Evolutionary conservation across 2,797 vertebrate genomes (phyloP).

Genomic region (Babyrousa celebensis): DNA sequence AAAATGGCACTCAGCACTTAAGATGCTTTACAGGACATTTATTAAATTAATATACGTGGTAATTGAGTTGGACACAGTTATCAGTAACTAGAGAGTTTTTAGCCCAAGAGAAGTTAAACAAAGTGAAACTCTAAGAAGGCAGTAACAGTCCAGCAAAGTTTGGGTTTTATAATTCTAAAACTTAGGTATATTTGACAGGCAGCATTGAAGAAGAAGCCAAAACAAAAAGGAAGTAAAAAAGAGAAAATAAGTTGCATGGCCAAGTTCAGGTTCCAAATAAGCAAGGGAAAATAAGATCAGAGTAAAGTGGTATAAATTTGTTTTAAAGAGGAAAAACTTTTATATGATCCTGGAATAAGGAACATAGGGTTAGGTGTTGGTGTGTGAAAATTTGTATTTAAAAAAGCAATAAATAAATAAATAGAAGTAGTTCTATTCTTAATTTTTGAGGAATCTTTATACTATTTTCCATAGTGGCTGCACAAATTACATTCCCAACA

Average conservation of each 20-base stretch:
- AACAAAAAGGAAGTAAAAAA: neutral
- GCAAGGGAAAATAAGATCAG: neutral
- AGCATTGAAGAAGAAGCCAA: neutral
- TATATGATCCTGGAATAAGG: neutral
- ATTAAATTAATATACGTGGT: neutral
- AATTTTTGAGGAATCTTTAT: neutral
- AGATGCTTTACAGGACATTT: neutral
- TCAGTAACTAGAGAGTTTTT: neutral
- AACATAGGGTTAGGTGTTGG: accelerated
- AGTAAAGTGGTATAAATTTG: neutral
- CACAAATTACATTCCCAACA: neutral
- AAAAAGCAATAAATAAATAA: neutral
- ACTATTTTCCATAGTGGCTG: neutral
- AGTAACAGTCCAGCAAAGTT: neutral
- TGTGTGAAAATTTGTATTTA: neutral
- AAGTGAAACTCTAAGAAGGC: neutral
- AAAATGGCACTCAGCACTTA: neutral
- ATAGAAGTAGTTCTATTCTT: neutral
- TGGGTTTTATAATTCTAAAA: neutral
- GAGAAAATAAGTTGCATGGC: neutral
- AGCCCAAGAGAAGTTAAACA: neutral
- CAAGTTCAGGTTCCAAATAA: neutral
- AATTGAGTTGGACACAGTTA: neutral
- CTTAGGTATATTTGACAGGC: neutral
- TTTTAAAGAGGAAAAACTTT: neutral